Evolutionary conservation across 2,888 invertebrate species (phyloP), one percentile per base, ranked within the genome.

Genomic region (Leucophora obtusa): DNA sequence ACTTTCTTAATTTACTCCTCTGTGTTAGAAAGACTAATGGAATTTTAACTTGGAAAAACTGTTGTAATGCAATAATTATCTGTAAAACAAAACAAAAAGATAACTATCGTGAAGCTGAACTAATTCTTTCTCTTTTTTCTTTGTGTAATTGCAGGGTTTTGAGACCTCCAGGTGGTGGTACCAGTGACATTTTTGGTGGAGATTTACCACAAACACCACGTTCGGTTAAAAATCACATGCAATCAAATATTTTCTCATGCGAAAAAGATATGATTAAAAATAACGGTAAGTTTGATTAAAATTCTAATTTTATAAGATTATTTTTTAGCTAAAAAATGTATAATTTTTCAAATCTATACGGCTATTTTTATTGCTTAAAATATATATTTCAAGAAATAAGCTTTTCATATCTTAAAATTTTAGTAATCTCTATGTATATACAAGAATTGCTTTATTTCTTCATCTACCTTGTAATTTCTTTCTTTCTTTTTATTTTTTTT

Each of bases 151-250:
- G 3, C 87, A 93, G 93, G 90, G 93, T 93, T 77, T 87, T 93
- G 87, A 92, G 93, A 87, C 92, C 93, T 82, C 93, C 93, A 84
- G 93, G 93, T 83, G 93, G 93, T 84, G 93, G 92, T n/a, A 92
- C 92, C 84, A 92, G 92, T 85, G 92, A 92, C 87, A 92, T 93
- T 86, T 93, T 93, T 84, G 90, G 90, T 69, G 83, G 86, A 71
- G 89, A 89, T 79, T 82, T 86, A 82, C 87, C 87, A 66, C 87
- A 87, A 83, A 90, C 91, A 71, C 90, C 91, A 77, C 87, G 91
- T 75, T 86, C 86, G 63, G 87, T 87, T 24, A 89, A 89, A 85
- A 91, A 91, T 86, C 89, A 90, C 85, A 89, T 89, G 90, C 88
- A 86, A 72, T 91, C 91, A 81, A 90, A 90, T 84, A 90, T 91